Evolutionary conservation across 2,888 invertebrate genomes (phyloP), one percentile per base, ranked within the genome.

Genomic region (Drosophila hawaiiensis): DNA sequence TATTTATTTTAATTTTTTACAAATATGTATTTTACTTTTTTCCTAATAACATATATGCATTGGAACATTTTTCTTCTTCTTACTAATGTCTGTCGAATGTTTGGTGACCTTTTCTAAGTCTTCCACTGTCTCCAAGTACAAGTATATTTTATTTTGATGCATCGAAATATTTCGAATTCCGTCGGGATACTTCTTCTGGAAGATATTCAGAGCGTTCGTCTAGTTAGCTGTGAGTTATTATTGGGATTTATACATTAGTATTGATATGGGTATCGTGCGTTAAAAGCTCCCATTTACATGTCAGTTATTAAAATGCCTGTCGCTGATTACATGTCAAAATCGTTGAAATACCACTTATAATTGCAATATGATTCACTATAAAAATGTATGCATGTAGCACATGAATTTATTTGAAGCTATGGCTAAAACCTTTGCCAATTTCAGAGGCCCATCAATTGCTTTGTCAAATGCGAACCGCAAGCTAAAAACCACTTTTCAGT

Each of bases 401-500:
- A 54, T 66, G 63, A 71, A 59, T 81, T 58, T 68, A 78, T 64
- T 50, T 67, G 39, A 62, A 50, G 47, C 43, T 58, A 19, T 59
- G 72, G 33, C 68, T 52, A 39, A 78, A 68, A 67, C 67, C 52
- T 58, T 73, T 52, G 68, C 73, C 79, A 79, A 79, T 79, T 79
- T 79, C 71, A 79, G 76, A 82, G 79, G 68, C 89, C 80, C 90
- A 85, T 85, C 84, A 85, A 89, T 85, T 85, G 89, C 84, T 76
- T 83, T 86, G 90, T 89, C 89, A 90, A 90, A 80, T 73, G 71
- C 78, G 65, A 84, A 85, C 89, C 73, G 66, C 81, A 69, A 82
- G 82, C 82, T 66, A 72, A 90, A 85, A 90, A 78, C 83, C 79
- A 90, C 90, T 78, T 87, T 84, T 89, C 85, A 90, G 83, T 65